A percentile compares a stretch with the other conserved stretches of the same genome.
These are phyloP conservation scores for Epsilonema sp. DNA, from an alignment of 2,888 invertebrate species.

Conservation along the genomic window DNA sequence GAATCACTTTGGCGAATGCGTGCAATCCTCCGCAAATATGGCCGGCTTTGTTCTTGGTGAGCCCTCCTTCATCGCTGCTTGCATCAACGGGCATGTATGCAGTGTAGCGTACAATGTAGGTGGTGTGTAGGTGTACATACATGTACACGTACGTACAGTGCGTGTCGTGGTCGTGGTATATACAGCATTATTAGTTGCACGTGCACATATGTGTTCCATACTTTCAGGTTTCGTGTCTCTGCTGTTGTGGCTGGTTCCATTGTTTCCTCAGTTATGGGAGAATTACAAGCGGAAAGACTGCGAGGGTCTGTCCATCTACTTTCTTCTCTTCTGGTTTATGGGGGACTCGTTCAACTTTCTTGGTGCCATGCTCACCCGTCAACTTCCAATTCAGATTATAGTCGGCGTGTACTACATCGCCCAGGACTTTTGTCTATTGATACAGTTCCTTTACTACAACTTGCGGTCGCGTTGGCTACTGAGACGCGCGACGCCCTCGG, in stretches of 20 bases:
- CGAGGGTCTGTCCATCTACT: conserved; percentile 30
- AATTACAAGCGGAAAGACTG: conserved; percentile 25
- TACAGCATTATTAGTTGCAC: too few species aligned
- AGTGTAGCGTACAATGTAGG: too few species aligned
- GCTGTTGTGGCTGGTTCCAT: conserved; percentile 19
- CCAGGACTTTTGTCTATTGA: conserved; percentile 6
- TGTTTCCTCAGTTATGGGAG: conserved; percentile 26
- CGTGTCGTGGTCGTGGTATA: too few species aligned
- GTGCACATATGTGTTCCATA: too few species aligned
- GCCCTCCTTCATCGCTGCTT: too few species aligned
- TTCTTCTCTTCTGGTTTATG: conserved; percentile 32
- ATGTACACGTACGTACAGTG: too few species aligned
- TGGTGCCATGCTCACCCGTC: conserved; percentile 30
- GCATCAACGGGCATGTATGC: too few species aligned
- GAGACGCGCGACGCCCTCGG: too few species aligned
- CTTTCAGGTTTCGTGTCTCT: conserved; percentile 19
- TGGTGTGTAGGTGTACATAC: too few species aligned
- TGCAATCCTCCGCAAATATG: background rate
- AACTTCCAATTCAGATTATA: conserved; percentile 20
- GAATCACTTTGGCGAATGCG: conserved; percentile 8
- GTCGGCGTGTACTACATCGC: conserved; percentile 13
- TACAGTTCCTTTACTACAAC: conserved; percentile 10
- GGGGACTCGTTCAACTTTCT: conserved; percentile 32
- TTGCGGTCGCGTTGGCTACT: too few species aligned
- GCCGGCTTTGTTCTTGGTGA: conserved; percentile 7